Evolutionary conservation across 1,140 invertebrate species (phyloP).

Genomic region (Ridgeia piscesae): DNA sequence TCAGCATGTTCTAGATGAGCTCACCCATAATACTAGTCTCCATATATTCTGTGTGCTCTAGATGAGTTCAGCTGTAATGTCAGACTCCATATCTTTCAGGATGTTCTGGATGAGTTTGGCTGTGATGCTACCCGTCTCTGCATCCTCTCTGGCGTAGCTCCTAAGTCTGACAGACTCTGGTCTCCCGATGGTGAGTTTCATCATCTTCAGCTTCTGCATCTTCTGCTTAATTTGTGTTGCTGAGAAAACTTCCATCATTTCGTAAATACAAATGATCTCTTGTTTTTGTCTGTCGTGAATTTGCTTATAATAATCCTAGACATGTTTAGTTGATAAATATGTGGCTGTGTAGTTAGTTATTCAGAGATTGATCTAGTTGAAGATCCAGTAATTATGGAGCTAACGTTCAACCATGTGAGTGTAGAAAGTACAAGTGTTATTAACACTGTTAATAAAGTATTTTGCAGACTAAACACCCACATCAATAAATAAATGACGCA

Average conservation of each 20-base stretch:
- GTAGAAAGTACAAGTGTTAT: neutral
- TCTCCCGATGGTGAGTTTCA: slow-evolving; percentile 69
- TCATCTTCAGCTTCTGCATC: neutral
- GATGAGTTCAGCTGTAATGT: slow-evolving; percentile 83
- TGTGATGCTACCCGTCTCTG: slow-evolving; percentile 84
- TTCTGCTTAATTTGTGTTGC: neutral
- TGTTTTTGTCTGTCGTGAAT: slow-evolving; percentile 65
- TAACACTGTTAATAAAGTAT: neutral
- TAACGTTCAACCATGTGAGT: neutral
- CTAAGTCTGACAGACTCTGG: slow-evolving; percentile 83
- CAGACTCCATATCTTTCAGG: slow-evolving; percentile 77
- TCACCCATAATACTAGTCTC: no score
- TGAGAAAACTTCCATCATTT: neutral
- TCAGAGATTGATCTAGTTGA: neutral
- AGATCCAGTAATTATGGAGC: neutral
- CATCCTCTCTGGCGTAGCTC: slow-evolving; percentile 82
- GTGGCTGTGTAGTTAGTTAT: no score
- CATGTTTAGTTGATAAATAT: neutral
- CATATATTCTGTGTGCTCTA: slow-evolving; percentile 72
- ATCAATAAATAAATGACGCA: neutral
- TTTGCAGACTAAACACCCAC: neutral
- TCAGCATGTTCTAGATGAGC: no score
- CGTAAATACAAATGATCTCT: slow-evolving; percentile 31
- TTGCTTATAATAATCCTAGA: neutral
- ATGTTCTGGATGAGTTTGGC: slow-evolving; percentile 79